A percentile compares a stretch with the other conserved stretches of the same genome.
Conservation (phyloP, 2,797 vertebrate genomes). For the Semotilus atromaculatus region DNA sequence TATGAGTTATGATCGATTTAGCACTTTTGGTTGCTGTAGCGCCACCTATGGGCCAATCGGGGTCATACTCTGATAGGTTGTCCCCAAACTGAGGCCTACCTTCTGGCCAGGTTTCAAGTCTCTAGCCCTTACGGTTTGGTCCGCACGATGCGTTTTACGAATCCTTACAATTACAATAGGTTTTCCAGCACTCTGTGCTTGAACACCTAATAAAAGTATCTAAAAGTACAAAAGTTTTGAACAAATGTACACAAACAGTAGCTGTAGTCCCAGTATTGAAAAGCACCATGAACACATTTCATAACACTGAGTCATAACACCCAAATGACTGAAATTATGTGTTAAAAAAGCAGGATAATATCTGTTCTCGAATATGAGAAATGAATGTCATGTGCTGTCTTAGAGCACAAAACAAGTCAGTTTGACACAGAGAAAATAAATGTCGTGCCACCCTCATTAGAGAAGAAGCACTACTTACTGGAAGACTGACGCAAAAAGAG, state of each 20-base stretch:
- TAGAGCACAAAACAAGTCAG: slow-evolving; percentile 12
- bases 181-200: too few species aligned
- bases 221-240: background rate
- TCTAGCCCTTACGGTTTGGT: too few species aligned
- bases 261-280: background rate
- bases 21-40: too few species aligned
- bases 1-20: too few species aligned
- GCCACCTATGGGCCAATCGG: too few species aligned
- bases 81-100: too few species aligned
- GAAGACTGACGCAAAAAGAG: slow-evolving; percentile 10
- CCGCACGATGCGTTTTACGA: too few species aligned
- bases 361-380: background rate
- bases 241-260: background rate
- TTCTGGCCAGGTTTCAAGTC: too few species aligned
- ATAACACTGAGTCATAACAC: background rate
- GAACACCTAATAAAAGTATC: background rate
- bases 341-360: background rate
- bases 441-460: slow-evolving; percentile 28
- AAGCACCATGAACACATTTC: background rate
- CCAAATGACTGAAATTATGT: background rate
- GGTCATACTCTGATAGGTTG: too few species aligned
- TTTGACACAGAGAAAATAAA: slow-evolving; percentile 3
- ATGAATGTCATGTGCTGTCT: background rate
- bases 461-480: background rate
- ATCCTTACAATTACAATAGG: too few species aligned